A percentile compares a stretch with the other conserved stretches of the same genome.
These are phyloP conservation scores for Melanaphis sacchari DNA, from an alignment of 1,140 invertebrate genomes.

Conservation along the genomic window DNA sequence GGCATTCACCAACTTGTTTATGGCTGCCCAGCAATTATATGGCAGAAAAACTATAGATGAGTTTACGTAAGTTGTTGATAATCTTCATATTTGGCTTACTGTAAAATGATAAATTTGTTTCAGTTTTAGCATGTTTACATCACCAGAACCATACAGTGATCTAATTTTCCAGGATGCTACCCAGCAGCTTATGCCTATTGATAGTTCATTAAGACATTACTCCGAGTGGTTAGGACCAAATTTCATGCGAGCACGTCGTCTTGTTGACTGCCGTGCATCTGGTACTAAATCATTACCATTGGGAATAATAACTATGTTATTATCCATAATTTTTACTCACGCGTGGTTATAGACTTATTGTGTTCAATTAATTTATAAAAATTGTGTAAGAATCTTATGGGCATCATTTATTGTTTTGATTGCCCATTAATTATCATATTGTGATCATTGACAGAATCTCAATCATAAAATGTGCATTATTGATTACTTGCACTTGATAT, in stretches of 20 bases:
- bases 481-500: not conserved
- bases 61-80: constrained; percentile 70
- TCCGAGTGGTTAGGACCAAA: constrained; percentile 75
- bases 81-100: not conserved
- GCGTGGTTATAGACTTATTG: not conserved
- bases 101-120: constrained; percentile 1
- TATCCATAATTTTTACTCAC: not conserved
- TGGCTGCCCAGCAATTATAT: constrained; percentile 91
- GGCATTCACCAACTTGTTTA: constrained; percentile 84
- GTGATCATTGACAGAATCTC: not conserved
- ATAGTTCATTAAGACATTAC: constrained; percentile 70
- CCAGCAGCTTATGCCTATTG: constrained; percentile 78
- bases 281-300: constrained; percentile 55
- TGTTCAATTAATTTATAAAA: not conserved
- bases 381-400: not conserved
- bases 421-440: not conserved
- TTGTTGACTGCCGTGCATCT: constrained; percentile 79
- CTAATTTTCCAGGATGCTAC: constrained; percentile 93
- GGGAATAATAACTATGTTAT: constrained; percentile 21
- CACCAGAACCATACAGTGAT: constrained; percentile 79
- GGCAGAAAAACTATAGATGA: constrained; percentile 83
- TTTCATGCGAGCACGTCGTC: constrained; percentile 77
- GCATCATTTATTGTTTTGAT: not conserved
- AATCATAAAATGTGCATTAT: constrained; percentile 1
- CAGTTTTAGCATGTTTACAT: constrained; percentile 90